Percentiles rank a stretch among this genome's conserved stretches.
Evolutionary conservation across 1,140 invertebrate species (phyloP).

Genomic region (Cydia fagiglandana): DNA sequence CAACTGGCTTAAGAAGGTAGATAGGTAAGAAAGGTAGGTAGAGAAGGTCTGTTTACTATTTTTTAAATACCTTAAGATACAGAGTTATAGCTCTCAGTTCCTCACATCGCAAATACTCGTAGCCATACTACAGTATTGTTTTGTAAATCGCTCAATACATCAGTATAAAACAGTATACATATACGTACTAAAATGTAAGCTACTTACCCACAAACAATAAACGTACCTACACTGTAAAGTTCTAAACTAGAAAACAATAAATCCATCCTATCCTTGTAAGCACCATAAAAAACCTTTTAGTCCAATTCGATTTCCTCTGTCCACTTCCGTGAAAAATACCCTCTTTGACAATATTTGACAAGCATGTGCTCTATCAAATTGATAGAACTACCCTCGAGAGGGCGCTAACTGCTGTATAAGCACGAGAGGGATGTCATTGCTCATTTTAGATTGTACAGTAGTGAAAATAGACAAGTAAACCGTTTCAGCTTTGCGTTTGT

Average conservation of each 20-base stretch:
- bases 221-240: not conserved
- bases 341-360: constrained; percentile 25
- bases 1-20: too few species aligned
- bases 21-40: too few species aligned
- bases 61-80: too few species aligned
- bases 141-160: not conserved
- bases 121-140: too few species aligned
- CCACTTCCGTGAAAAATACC: constrained; percentile 20
- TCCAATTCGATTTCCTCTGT: constrained; percentile 10
- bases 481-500: too few species aligned
- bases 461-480: not conserved
- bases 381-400: constrained; percentile 28
- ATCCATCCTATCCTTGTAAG: not conserved
- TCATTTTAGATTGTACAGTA: constrained; percentile 13
- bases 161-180: not conserved
- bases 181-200: not conserved
- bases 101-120: too few species aligned
- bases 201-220: not conserved
- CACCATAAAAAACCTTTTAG: constrained; percentile 13
- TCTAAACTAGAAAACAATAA: not conserved
- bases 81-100: too few species aligned
- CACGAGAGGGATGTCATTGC: constrained; percentile 10
- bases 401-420: constrained; percentile 29
- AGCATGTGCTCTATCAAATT: constrained; percentile 31
- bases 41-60: too few species aligned